Evolutionary conservation across 2,113 vertebrate species (phyloP).

Genomic region (Leucoraja erinaceus): DNA sequence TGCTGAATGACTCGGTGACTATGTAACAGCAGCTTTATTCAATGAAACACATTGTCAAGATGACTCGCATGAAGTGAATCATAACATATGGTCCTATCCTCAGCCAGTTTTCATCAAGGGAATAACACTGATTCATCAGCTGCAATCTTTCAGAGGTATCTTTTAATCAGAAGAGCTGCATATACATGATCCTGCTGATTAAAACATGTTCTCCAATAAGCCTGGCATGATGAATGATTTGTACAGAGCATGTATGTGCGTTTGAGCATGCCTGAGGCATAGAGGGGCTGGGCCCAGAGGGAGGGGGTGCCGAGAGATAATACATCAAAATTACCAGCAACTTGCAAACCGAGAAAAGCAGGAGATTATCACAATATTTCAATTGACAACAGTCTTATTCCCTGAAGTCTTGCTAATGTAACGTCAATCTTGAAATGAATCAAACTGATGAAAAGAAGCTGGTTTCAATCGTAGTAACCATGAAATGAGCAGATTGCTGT

Average conservation of each 20-base stretch:
- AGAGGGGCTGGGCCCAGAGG: too few species aligned
- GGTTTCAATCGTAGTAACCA: too few species aligned
- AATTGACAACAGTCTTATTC: neutral
- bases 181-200: neutral
- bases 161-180: neutral
- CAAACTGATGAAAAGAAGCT: neutral
- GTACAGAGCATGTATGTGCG: neutral
- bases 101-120: neutral
- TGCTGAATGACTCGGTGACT: neutral
- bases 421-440: neutral
- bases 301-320: too few species aligned
- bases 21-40: constrained; percentile 18
- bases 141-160: neutral
- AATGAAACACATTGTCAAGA: neutral
- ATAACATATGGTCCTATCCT: neutral
- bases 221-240: neutral
- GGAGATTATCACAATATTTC: neutral
- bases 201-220: neutral
- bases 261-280: too few species aligned
- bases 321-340: neutral
- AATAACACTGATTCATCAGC: neutral
- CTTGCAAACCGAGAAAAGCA: neutral
- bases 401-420: neutral
- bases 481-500: too few species aligned
- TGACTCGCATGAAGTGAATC: constrained; percentile 20